A percentile compares a stretch with the other conserved stretches of the same genome.
Evolutionary conservation across 2,888 invertebrate genomes (phyloP).

Genomic region (Cephus pygmeus): DNA sequence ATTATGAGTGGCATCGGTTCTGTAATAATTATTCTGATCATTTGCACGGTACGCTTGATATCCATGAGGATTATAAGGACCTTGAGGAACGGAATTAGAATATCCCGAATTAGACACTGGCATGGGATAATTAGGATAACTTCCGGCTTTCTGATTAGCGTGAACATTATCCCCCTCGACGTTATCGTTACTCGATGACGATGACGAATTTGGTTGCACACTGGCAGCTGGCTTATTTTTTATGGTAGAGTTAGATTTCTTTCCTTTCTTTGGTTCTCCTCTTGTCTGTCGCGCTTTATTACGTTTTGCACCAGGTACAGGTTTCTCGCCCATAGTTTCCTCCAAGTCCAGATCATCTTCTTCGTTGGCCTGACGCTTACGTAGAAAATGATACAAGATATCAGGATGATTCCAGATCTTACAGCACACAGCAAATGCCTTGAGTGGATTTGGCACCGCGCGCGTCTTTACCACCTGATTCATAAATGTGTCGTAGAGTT

Average conservation of each 20-base stretch:
- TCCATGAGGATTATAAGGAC: constrained; percentile 42
- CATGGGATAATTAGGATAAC: constrained; percentile 46
- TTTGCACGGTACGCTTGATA: constrained; percentile 54
- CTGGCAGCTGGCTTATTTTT: constrained; percentile 71
- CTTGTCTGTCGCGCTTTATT: constrained; percentile 62
- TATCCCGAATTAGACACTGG: constrained; percentile 46
- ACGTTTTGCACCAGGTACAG: constrained; percentile 54
- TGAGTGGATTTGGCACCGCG: constrained; percentile 92
- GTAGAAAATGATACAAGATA: constrained; percentile 87
- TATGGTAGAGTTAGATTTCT: constrained; percentile 52
- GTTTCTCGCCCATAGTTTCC: constrained; percentile 74
- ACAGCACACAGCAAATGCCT: constrained; percentile 98
- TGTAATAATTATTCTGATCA: constrained; percentile 55
- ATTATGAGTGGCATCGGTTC: constrained; percentile 47
- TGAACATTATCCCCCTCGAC: constrained; percentile 17
- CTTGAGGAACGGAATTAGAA: constrained; percentile 40
- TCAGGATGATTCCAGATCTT: constrained; percentile 98
- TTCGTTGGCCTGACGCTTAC: constrained; percentile 82
- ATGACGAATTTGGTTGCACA: constrained; percentile 66
- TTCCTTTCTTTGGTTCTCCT: constrained; percentile 61
- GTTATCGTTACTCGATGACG: constrained; percentile 43
- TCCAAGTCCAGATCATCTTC: constrained; percentile 85
- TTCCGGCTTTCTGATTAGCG: constrained; percentile 37
- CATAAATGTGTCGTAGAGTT: constrained; percentile 93
- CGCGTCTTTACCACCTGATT: constrained; percentile 89